Evolutionary conservation across 2,113 vertebrate species (phyloP), one percentile per base, ranked within the genome.

Genomic region (Etheostoma spectabile): DNA sequence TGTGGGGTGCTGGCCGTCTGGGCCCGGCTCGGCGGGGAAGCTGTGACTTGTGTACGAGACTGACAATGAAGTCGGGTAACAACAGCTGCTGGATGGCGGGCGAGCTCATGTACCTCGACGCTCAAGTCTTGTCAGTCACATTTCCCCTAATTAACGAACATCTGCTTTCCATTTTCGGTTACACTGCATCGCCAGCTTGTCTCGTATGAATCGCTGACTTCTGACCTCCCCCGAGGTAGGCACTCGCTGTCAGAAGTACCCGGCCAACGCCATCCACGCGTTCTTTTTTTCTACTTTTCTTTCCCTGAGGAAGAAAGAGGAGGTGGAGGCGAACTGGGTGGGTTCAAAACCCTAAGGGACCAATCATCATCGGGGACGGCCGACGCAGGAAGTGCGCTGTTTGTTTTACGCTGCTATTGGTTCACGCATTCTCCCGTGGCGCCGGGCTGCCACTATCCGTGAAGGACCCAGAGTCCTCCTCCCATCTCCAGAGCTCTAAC

Each of bases 111-210:
- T 96, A 95, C 95, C 83, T 92, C 94, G 94, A 96, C 96, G 96
- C 96, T 96, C 96, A 91, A 95, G 96, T 97, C 97, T 98, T 98
- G 98, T 99, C 98, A 99, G 95, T 98, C 97, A 97, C 97, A 96
- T 97, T 97, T 98, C 94, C 97, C 95, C 97, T 99, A 99, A 99
- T 99, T 99, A 99, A 97, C 94, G 95, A 99, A 98, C 98, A 99
- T 98, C 98, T 99, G 98, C 97, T 98, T 96, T 97, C 96, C 94
- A 96, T 95, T 96, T 97, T 96, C 95, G 95, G 97, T 97, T 97
- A 96, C 97, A 96, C 96, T 95, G 96, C 95, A 92, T 96, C 94
- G 95, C 96, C 97, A 96, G 97, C 97, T 97, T 96, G 97, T 96
- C 97, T 96, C 95, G 93, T 96, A 96, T 97, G 96, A 97, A 97